Evolutionary conservation across 2,797 vertebrate genomes (phyloP).

Genomic region (Oreochromis mossambicus): DNA sequence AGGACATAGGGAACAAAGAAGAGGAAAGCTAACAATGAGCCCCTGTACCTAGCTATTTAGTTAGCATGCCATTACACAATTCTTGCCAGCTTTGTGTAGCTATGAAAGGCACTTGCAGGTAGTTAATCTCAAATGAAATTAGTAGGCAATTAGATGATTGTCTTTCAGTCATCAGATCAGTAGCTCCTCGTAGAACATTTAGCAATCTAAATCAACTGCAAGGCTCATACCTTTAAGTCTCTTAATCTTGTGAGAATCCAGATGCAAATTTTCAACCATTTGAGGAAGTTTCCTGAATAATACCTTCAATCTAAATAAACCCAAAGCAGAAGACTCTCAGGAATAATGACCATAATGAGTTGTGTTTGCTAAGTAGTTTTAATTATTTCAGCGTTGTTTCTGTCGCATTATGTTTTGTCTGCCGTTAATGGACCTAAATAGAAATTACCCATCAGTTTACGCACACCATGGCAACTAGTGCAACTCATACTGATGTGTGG

Average conservation of each 20-base stretch:
- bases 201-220: not conserved
- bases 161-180: not conserved
- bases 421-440: not conserved
- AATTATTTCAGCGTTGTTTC: not conserved
- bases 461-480: not conserved
- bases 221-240: not conserved
- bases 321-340: not conserved
- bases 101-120: not conserved
- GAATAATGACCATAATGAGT: not conserved
- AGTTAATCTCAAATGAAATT: not conserved
- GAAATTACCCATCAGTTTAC: not conserved
- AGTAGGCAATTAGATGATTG: not conserved
- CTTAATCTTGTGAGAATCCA: not conserved
- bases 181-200: not conserved
- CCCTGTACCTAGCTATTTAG: not conserved
- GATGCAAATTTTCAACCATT: not conserved
- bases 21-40: not conserved
- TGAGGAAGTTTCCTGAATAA: not conserved
- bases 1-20: fast-evolving
- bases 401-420: not conserved
- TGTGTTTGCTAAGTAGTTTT: not conserved
- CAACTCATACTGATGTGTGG: not conserved
- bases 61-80: not conserved
- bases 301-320: not conserved
- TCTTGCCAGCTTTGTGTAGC: not conserved